Evolutionary conservation across 2,113 vertebrate genomes (phyloP).

Genomic region (Neodontobutis hainanensis): DNA sequence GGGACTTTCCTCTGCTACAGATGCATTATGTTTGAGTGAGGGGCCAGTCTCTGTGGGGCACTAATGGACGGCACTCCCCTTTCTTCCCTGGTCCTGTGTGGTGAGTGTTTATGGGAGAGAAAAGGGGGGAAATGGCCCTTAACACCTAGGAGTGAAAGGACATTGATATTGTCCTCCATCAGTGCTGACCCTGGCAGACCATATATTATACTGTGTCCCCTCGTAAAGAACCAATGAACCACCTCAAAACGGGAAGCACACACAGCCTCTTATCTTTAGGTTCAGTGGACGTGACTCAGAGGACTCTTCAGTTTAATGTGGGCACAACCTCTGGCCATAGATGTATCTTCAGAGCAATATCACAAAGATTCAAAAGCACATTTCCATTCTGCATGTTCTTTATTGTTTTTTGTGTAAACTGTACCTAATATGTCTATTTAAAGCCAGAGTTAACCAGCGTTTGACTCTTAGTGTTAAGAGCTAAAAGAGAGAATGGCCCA

Average conservation of each 20-base stretch:
- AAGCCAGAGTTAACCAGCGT: too few relatives aligned
- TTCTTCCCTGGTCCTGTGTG: not conserved
- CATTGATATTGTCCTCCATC: not conserved
- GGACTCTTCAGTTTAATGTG: not conserved
- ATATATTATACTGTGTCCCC: not conserved
- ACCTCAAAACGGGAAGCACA: not conserved
- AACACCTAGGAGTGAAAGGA: not conserved
- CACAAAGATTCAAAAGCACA: too few relatives aligned
- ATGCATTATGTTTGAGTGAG: slow-evolving; percentile 5
- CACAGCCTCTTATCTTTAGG: not conserved
- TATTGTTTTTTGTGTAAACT: too few relatives aligned
- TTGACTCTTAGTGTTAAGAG: too few relatives aligned
- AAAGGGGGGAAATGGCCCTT: not conserved
- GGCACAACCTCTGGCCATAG: too few relatives aligned
- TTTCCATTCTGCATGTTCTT: too few relatives aligned
- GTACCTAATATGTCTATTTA: too few relatives aligned
- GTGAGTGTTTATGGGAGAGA: too few relatives aligned
- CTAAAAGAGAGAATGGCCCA: too few relatives aligned
- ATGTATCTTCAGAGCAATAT: too few relatives aligned
- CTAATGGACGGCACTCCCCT: not conserved
- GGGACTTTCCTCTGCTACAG: not conserved
- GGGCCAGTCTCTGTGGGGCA: not conserved
- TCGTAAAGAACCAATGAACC: not conserved
- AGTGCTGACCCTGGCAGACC: not conserved
- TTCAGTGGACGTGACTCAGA: too few relatives aligned